These are phyloP conservation scores for Acanthis flammea DNA, from an alignment of 2,797 vertebrate species.

Conservation along the genomic window DNA sequence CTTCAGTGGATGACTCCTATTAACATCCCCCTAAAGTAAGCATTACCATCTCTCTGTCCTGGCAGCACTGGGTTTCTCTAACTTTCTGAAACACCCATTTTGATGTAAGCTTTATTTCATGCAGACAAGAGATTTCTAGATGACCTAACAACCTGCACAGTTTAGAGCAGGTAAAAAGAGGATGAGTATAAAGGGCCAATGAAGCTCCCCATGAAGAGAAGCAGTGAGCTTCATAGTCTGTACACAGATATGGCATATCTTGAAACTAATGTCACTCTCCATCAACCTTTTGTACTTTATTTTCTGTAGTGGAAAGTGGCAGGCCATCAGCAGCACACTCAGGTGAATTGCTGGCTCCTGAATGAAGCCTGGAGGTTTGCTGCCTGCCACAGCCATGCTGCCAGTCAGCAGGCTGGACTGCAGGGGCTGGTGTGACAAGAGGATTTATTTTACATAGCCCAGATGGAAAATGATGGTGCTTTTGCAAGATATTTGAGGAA, in stretches of 20 bases:
- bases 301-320: not conserved
- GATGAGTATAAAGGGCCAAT: not conserved
- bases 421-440: not conserved
- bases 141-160: not conserved
- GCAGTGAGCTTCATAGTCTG: not conserved
- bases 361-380: not conserved
- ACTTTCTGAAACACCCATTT: not conserved
- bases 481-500: not conserved
- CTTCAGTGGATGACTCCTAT: not conserved
- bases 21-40: not conserved
- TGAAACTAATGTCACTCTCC: not conserved
- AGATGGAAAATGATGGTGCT: not conserved
- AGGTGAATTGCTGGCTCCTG: not conserved
- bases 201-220: not conserved
- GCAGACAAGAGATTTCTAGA: not conserved
- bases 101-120: not conserved
- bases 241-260: not conserved
- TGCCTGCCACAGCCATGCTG: not conserved
- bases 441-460: not conserved
- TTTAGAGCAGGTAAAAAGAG: not conserved
- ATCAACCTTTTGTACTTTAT: not conserved
- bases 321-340: not conserved
- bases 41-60: not conserved
- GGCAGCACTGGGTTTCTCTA: not conserved
- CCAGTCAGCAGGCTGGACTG: fast-evolving